Percentiles rank a stretch among this genome's conserved stretches.
These are phyloP conservation scores for Stictonetta naevosa DNA, from an alignment of 2,113 vertebrate species.

Conservation along the genomic window DNA sequence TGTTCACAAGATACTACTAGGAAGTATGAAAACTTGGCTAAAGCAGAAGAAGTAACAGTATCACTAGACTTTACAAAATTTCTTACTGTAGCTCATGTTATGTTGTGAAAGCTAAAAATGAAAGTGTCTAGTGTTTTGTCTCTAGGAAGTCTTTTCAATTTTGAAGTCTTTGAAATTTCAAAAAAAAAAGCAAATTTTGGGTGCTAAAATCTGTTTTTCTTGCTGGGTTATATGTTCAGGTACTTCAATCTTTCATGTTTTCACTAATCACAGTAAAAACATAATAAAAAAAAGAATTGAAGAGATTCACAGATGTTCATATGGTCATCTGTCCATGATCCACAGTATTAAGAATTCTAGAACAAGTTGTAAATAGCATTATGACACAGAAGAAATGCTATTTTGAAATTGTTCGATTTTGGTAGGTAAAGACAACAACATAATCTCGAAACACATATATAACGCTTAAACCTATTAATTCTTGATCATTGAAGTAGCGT, in stretches of 20 bases:
- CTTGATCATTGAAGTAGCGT: background rate
- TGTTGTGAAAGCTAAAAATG: background rate
- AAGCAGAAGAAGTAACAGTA: background rate
- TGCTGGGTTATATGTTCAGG: background rate
- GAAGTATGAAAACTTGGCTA: background rate
- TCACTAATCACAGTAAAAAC: background rate
- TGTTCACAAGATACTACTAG: background rate
- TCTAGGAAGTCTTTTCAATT: background rate
- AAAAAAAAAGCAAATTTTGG: background rate
- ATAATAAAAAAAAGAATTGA: background rate
- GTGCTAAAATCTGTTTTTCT: background rate
- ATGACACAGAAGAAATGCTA: background rate
- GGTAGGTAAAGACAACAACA: background rate
- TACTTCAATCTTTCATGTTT: background rate
- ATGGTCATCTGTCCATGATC: background rate
- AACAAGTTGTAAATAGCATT: background rate
- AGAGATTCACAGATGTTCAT: background rate
- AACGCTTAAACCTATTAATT: background rate
- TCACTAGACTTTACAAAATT: background rate
- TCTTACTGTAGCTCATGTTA: background rate
- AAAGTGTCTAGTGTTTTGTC: background rate
- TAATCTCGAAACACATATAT: background rate
- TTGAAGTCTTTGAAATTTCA: no score
- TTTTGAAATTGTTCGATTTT: background rate
- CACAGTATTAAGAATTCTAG: background rate